Evolutionary conservation across 2,797 vertebrate genomes (phyloP).

Genomic region (Propithecus deckenii): DNA sequence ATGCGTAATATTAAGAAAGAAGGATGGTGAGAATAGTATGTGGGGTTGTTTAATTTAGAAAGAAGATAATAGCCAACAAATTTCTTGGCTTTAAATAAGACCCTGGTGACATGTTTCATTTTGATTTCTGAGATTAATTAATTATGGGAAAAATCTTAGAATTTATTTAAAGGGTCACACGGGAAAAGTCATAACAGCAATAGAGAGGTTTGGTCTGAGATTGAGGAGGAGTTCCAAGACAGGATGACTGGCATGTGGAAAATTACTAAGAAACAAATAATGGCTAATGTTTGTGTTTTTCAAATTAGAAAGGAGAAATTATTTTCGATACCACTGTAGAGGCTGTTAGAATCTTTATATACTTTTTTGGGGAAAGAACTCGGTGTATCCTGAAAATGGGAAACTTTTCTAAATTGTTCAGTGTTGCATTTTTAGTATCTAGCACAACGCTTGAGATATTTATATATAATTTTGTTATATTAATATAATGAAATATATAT

Average conservation of each 20-base stretch:
- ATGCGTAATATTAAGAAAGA: neutral
- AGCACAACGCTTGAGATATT: neutral
- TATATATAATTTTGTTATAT: neutral
- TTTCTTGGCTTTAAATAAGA: slow-evolving; percentile 74
- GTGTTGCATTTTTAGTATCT: neutral
- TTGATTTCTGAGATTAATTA: slow-evolving; percentile 81
- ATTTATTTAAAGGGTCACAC: slow-evolving; percentile 79
- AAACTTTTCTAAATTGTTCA: neutral
- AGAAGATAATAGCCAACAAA: slow-evolving; percentile 72
- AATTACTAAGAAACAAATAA: slow-evolving; percentile 64
- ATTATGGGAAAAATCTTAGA: slow-evolving; percentile 75
- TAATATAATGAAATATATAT: neutral
- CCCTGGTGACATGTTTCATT: slow-evolving; percentile 75
- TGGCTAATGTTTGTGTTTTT: slow-evolving; percentile 52
- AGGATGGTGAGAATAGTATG: slow-evolving; percentile 27
- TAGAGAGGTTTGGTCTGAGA: slow-evolving; percentile 46
- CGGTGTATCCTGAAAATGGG: neutral
- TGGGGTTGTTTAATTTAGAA: slow-evolving; percentile 75
- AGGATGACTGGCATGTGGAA: slow-evolving; percentile 62
- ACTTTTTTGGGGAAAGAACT: neutral
- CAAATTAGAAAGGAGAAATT: slow-evolving; percentile 49
- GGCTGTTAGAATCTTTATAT: slow-evolving; percentile 15
- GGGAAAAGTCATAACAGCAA: slow-evolving; percentile 72
- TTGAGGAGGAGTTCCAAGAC: slow-evolving; percentile 47
- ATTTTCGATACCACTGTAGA: slow-evolving; percentile 46